Evolutionary conservation across 2,113 vertebrate species (phyloP), one percentile per base, ranked within the genome.

Genomic region (Rhinoptilus africanus): DNA sequence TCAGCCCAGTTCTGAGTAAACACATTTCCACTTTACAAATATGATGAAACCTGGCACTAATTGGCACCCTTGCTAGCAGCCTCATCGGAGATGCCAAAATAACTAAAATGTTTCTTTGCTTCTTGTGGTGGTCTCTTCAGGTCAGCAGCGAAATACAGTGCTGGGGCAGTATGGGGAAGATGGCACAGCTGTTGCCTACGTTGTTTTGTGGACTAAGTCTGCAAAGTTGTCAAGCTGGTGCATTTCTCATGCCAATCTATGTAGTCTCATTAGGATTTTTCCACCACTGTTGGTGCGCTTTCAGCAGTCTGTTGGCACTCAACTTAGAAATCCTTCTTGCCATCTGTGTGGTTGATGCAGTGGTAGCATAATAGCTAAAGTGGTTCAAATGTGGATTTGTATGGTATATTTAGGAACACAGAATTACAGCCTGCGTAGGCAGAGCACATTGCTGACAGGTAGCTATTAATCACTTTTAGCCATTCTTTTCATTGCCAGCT

Each of bases 401-500:
- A 1, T 67, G 41, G 72, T 71, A 86, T 80, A 43, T 73, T 92
- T 86, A 91, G 76, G 92, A 89, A 67, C 89, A 86, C 43, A 12
- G 87, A 91, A 68, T 89, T 91, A 37, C 73, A 91, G 79, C 45
- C 2, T 1, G 56, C 66, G 60, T 64, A 81, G 87, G 75, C 72
- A 95, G 82, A 96, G 51, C 24, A 53, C 14, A 20, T 45, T 74
- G 75, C 93, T 97, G 95, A 92, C 96, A 95, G 93, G 89, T 90
- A 93, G 94, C 85, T 95, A 93, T 97, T 95, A 94, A 96, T 97
- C 91, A 96, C 78, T 92, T 96, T 57, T 76, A 95, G 83, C 67
- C 27, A 82, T 69, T 89, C 63, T 80, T 80, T 75, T 48, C 64
- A 24, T 35, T 90, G 51, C 88, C 93, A 96, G 79, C 50, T 93